A percentile compares a stretch with the other conserved stretches of the same genome.
phyloP scores from a whole-genome alignment of 2,888 invertebrate genomes.

The Spilosoma lubricipeda region DNA sequence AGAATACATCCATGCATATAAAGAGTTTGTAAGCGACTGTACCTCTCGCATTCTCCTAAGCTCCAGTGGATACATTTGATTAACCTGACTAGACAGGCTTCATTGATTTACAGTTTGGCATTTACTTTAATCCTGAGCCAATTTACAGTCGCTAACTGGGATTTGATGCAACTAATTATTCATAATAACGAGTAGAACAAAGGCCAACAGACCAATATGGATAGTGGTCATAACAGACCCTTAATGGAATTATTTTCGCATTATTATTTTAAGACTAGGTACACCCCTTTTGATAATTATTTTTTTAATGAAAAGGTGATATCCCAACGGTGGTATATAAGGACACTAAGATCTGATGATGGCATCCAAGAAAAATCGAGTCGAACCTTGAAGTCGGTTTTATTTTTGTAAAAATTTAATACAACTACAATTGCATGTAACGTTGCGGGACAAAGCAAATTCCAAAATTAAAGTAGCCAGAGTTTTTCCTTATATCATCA shows the following conservation, averaged over 20 bases:
- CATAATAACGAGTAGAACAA: not conserved
- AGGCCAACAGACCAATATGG: not conserved
- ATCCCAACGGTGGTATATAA: no score
- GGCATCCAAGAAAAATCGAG: no score
- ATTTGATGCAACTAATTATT: conserved; percentile 22
- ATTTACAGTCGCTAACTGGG: conserved; percentile 61
- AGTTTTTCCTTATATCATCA: no score
- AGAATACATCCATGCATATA: not conserved
- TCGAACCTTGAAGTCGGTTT: no score
- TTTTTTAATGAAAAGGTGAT: no score
- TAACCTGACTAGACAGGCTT: conserved; percentile 85
- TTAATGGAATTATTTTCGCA: not conserved
- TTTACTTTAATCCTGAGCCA: conserved; percentile 78
- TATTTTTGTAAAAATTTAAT: no score
- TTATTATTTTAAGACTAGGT: no score
- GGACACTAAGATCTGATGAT: no score
- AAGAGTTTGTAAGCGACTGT: conserved; percentile 55
- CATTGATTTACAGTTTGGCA: conserved; percentile 84
- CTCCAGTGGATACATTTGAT: conserved; percentile 83
- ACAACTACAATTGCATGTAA: no score
- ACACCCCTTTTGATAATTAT: no score
- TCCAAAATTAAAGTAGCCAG: not conserved
- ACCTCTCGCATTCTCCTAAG: conserved; percentile 71
- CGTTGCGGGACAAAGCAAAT: no score
- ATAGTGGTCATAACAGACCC: no score